Evolutionary conservation across 2,113 vertebrate genomes (phyloP), one percentile per base, ranked within the genome.

Genomic region (Leptosomus discolor): DNA sequence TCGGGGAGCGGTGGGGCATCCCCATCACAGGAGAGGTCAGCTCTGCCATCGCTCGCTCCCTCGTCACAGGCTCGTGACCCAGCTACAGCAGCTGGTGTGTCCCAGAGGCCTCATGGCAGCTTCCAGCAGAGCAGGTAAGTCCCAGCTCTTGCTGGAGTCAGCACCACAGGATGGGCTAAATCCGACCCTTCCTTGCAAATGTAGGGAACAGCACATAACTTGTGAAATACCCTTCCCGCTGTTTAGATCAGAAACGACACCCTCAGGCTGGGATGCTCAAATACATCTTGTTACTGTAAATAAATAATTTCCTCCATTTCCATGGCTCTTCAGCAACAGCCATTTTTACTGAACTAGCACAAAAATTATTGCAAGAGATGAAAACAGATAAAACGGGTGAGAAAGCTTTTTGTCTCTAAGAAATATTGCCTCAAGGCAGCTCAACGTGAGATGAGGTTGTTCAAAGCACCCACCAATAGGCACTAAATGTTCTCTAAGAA

Each of bases 371-470:
- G 1, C 21, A 32, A n/a, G 39, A 85, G 14, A 18, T 74, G 41
- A 29, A 34, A 70, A 20, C 19, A 51, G 46, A 20, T 70, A 48
- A 70, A 88, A 75, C 1, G 3, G 37, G 4, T 0, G 1, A 61
- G 41, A 50, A 54, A 63, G 27, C 23, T 11, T 78, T 74, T 65
- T 57, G 26, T 46, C 13, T n/a, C 54, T 54, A 15, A 60, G 51
- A 58, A 36, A 12, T 12, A 6, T 19, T 56, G 23, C 32, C 19
- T 22, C 4, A 41, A 85, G 46, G 57, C 36, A 57, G 41, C 8
- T 9, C 30, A 43, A 1, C 2, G 2, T 0, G 2, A 24, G 68
- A 5, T 53, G n/a, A n/a, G n/a, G 26, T 3, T 75, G 34, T 16
- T 45, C n/a, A 50, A 34, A 68, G 43, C 50, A 64, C 30, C 48